Evolutionary conservation across 2,888 invertebrate genomes (phyloP), one percentile per base, ranked within the genome.

Genomic region (Parthenolecanium corni): DNA sequence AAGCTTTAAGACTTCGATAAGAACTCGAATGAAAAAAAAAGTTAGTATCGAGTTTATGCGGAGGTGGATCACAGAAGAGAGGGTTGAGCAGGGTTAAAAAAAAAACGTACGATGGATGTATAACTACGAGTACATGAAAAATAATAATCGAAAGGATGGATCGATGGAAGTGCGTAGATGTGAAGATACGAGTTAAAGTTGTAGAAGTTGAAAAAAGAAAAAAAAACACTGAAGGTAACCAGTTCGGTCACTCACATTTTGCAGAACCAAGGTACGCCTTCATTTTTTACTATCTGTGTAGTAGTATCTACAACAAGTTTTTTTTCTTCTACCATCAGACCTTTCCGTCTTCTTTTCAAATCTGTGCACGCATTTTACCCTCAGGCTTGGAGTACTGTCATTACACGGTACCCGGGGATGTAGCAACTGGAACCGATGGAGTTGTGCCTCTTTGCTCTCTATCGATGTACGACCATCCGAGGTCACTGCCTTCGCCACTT

Each of bases 401-500:
- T 52, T 52, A 52, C 36, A 31, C 31, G 36, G 52, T 52, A 52
- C 52, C 52, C 36, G 52, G 52, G 52, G 52, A 52, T 52, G 52
- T 31, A 52, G 52, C 52, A 36, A 36, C 52, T 36, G 36, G n/a
- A 52, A 52, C 52, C 52, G 36, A 36, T 31, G 31, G 31, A 31
- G 31, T 31, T 6, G 31, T 31, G 9, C 31, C 9, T 31, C 31
- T 31, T 31, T 31, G 4, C 9, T 31, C 9, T 31, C 9, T 31
- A 31, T 31, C 4, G 9, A 31, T 31, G 9, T 20, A 52, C 31
- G 31, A 52, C 52, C 36, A 36, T 52, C 31, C 52, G 52, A 52
- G 52, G 52, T 52, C 52, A 52, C 52, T 52, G 52, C 52, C 52
- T 52, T 31, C 52, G 52, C 52, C 52, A 52, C 52, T 52, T 31